Base-by-base conservation (phyloP, 2,113 vertebrate genomes). In the Hemibagrus wyckioides region DNA sequence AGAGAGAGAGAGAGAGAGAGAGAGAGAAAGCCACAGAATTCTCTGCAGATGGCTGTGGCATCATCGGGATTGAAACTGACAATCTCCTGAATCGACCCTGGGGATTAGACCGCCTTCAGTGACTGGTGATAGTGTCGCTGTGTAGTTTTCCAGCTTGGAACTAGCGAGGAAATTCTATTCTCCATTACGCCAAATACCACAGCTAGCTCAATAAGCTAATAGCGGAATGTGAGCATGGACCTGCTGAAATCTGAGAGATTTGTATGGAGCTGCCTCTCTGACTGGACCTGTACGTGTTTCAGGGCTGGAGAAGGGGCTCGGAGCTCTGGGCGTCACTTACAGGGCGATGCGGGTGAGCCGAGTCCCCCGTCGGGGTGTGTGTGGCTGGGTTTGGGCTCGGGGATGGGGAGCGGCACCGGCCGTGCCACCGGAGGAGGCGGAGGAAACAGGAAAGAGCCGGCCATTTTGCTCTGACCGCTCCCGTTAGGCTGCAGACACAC, bases 361-460 rank as follows among this genome's bases (percentile, higher is more conserved):
- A 94, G 93, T 95, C 94, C 95, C 94, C 95, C 96, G 91, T 96
- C 95, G 92, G 96, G 95, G 96, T 92, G 94, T 93, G 94, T 94
- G 94, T 94, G 95, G 95, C 95, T 94, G 94, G 95, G 94, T 95
- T 96, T 96, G 93, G 95, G 93, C 93, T 96, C 96, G 93, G 96
- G 93, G 94, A 96, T 95, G 94, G 96, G 94, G 93, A 96, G 95
- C 94, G 96, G 96, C 93, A 96, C 94, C 90, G 96, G 96, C 92
- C 96, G 95, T 93, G 96, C 96, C 95, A 96, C 95, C 89, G 95
- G 95, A 94, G 96, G 95, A 90, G 96, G 95, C 83, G 96, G 95
- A 87, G 94, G 94, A 94, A 96, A 94, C 94, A 96, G 95, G 96
- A 96, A 96, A 93, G 94, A 95, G 92, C 96, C 94, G 92, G 95